Evolutionary conservation across 2,888 invertebrate species (phyloP), one percentile per base, ranked within the genome.

Genomic region (Bedellia somnulentella): DNA sequence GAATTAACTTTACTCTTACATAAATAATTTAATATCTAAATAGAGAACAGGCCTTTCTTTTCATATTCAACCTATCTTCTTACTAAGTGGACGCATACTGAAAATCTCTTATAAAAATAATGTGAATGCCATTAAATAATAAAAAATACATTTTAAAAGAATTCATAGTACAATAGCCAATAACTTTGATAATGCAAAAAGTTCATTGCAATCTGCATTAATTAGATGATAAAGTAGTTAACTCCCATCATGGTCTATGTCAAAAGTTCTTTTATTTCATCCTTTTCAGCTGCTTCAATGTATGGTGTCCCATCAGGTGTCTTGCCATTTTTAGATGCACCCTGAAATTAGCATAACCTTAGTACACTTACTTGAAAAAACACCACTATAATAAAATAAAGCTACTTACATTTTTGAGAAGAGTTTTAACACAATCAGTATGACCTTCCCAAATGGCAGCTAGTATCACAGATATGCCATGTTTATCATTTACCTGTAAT

Each of bases 391-490:
- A 5, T 18, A 9, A 18, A 18, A 6, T 18, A 6, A 18, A 9
- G 5, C 5, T 41, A 56, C 80, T 78, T 71, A 93, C 93, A 78
- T 90, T 87, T 62, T 88, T 84, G 37, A 97, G 57, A 44, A 98
- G 79, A 39, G 93, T 73, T 62, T 89, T 85, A 8, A 97, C 96
- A 73, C 94, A 93, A 37, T 87, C 85, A 30, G 87, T 89, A 57
- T 97, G 97, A 14, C 93, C 93, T 71, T 98, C 97, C 92, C 93
- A 98, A 50, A 97, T 92, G 33, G 97, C 97, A 43, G 96, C 93
- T 46, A 97, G 66, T 27, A 98, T 75, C 17, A 95, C 90, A 37
- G 92, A 92, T 44, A 98, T 95, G 17, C 95, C 95, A 80, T 96
- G 93, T 73, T 93, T 93, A 61, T 97, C 97, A 53, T 83, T 81